Evolutionary conservation across 2,797 vertebrate species (phyloP), one percentile per base, ranked within the genome.

Genomic region (Clarias platycephalus): DNA sequence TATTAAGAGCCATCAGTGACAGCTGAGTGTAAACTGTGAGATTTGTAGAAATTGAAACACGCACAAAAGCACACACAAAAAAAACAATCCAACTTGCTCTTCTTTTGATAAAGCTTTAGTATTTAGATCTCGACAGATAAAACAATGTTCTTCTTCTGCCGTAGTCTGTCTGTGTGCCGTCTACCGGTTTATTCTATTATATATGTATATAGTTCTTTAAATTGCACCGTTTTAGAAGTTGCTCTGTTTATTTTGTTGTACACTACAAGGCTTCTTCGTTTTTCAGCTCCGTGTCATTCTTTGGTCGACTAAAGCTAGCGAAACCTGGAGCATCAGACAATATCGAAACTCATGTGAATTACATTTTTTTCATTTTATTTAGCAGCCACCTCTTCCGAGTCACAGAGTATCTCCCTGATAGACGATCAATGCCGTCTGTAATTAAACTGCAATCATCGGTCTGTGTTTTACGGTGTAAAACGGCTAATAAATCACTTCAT

Each of bases 1-100:
- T 90, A 92, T 94, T 92, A 93, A 92, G 40, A 31, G 9, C 20
- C 20, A 10, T 77, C 55, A 13, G 55, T 77, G 74, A 58, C 10
- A 6, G 31, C 12, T 16, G 49, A 13, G 22, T 34, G 24, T 57
- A 0, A 22, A 16, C 37, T 6, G 68, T 3, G 40, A 49, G 37
- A 71, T 15, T 8, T 74, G 44, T n/a, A 71, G 44, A 53, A 74
- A 53, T 18, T 28, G 4, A 7, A 26, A 72, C 44, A 3, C 44
- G 0, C 44, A 49, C 10, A 49, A 49, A 49, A 10, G 12, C 44
- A 49, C 44, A 49, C 44, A 49, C 1, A 26, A 12, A 64, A 60
- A 60, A 5, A 63, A 68, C 3, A 37, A 68, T 1, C 22, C 3
- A 22, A 37, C 44, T 72, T 5, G 4, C 7, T 4, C 0, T 18